Evolutionary conservation across 2,113 vertebrate genomes (phyloP), one percentile per base, ranked within the genome.

Genomic region (Chascanopsetta lugubris): DNA sequence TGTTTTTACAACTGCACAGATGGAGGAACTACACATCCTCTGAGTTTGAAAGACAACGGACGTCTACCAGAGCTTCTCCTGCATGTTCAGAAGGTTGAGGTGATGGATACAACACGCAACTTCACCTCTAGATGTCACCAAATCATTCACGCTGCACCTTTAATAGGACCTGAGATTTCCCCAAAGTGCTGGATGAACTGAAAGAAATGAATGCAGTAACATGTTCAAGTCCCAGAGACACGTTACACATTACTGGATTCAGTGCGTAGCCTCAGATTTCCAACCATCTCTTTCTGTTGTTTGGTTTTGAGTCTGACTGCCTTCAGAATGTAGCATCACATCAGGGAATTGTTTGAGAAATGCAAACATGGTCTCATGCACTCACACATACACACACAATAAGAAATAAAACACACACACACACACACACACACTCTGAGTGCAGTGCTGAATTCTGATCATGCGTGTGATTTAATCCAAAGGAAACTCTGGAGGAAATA

Each of bases 391-490:
- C 1, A 17, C 40, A 20, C 40, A 43, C 69, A 38, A n/a, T n/a
- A n/a, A n/a, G n/a, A n/a, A n/a, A n/a, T n/a, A n/a, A n/a, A 17
- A 42, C 65, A 65, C 46, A 70, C 24, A 61, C 46, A 26, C 21
- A 30, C 40, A 58, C 6, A 38, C 18, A 60, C 45, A 29, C 45
- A 48, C 45, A 49, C 10, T 58, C 24, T 15, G 40, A 62, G 54
- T 34, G 1, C 24, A 34, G 49, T 32, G 6, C 10, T 55, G 43
- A 70, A 38, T 56, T 42, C 27, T 62, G 38, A 46, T 65, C 67
- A 80, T 62, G 74, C 57, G 61, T 80, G 53, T 61, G 63, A 83
- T 86, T 70, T 32, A 10, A 60, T 69, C 20, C 36, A 8, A 71
- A 71, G 21, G 32, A 45, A 59, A 54, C 24, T 72, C 65, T 72